Evolutionary conservation across 2,888 invertebrate species (phyloP), one percentile per base, ranked within the genome.

Genomic region (Xanthorhoe designata): DNA sequence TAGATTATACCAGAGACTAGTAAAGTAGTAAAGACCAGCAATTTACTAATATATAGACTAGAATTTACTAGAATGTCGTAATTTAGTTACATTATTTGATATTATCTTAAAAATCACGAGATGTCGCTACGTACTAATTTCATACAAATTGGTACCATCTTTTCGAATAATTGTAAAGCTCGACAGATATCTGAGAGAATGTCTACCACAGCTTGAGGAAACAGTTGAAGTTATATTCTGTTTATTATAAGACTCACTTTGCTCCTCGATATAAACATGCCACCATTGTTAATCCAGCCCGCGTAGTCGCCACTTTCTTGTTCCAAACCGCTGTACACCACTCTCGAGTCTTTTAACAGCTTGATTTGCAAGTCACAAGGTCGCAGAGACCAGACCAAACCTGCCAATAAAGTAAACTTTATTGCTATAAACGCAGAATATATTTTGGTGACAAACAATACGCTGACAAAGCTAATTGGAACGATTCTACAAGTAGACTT

Each of bases 221-320:
- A n/a, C n/a, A 24, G 24, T 24, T n/a, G n/a, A n/a, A n/a, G 24
- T 24, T 1, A 24, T 24, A 24, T 24, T 24, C 4, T 24, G 24
- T 24, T 24, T 24, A 1, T 24, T 24, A 4, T 24, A 24, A 3
- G 24, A 24, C 45, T 17, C 78, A 92, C 93, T 83, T 87, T 82
- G 72, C 91, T 92, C 18, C 92, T 82, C 0, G 98, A 98, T 74
- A 98, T 96, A 85, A 98, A 98, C 78, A 98, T 94, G 49, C 98
- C 98, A 2, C 98, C 98, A 88, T 98, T 98, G 84, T 97, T 96
- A 75, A 96, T 96, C 96, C 97, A 98, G 0, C 98, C 98, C 0
- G 98, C 96, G 86, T 96, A 94, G 9, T 97, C 91, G 0, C 96
- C 98, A 0, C 96, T 96, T 87, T 98, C 98, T 57, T 95, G 87